phyloP scores from a whole-genome alignment of 1,140 invertebrate genomes.

The Physella acuta region DNA sequence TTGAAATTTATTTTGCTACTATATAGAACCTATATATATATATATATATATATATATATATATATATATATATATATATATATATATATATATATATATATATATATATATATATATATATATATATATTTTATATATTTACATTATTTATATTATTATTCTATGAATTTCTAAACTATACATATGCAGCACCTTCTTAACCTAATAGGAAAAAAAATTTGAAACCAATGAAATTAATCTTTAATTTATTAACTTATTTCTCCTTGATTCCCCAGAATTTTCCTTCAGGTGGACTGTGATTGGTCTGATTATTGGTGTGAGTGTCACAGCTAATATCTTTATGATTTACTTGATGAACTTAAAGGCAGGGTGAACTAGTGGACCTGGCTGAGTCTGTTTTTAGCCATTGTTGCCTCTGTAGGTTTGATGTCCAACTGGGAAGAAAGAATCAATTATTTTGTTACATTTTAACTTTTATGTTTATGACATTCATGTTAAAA shows the following conservation, averaged over 20 bases:
- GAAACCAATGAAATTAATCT: not conserved
- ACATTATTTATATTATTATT: not conserved
- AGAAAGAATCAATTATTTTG: too few species aligned
- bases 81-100: not conserved
- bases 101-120: not conserved
- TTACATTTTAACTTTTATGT: too few species aligned
- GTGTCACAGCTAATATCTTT: conserved; percentile 2
- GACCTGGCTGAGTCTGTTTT: too few species aligned
- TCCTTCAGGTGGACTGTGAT: conserved; percentile 4
- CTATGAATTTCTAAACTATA: not conserved
- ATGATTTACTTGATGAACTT: not conserved
- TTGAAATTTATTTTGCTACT: not conserved
- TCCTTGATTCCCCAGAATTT: not conserved
- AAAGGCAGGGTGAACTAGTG: not conserved
- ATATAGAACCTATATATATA: not conserved
- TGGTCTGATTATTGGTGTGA: conserved; percentile 1
- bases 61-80: not conserved
- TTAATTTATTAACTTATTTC: not conserved
- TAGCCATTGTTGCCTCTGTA: too few species aligned
- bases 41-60: not conserved
- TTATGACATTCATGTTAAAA: too few species aligned
- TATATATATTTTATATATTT: not conserved
- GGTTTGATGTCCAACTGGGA: too few species aligned
- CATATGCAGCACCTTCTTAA: not conserved
- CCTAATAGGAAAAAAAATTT: not conserved